These are phyloP conservation scores for Aurelia aurita complex sp. Pacific DNA, from an alignment of 30 jellyfish, hydroid and myxozoan species.

Conservation along the genomic window DNA sequence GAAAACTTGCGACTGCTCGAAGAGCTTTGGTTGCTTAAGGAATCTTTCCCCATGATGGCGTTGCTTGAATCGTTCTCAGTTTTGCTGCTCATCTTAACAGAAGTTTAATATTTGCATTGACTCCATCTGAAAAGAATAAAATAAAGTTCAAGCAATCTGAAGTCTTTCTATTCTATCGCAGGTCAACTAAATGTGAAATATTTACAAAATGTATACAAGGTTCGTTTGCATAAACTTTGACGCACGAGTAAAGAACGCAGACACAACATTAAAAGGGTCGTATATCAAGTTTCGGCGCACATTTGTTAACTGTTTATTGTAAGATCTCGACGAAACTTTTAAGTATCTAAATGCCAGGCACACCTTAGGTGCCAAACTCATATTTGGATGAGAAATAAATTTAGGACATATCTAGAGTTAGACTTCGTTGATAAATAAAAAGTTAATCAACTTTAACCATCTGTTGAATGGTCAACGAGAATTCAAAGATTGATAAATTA, in stretches of 20 bases:
- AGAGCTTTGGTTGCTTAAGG: constrained; percentile 1
- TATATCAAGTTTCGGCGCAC: not conserved
- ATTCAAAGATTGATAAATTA: too few species aligned
- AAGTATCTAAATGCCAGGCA: too few species aligned
- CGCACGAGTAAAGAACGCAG: not conserved
- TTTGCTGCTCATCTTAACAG: constrained; percentile 24
- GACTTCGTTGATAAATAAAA: too few species aligned
- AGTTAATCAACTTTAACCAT: too few species aligned
- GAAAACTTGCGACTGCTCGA: constrained; percentile 49
- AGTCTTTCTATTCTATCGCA: not conserved
- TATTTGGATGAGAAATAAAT: too few species aligned
- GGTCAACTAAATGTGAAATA: not conserved
- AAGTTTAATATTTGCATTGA: constrained; percentile 29
- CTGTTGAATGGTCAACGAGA: too few species aligned
- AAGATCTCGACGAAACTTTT: too few species aligned
- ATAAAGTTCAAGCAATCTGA: not conserved
- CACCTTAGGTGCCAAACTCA: too few species aligned
- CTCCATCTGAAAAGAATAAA: constrained; percentile 47
- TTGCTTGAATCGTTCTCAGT: constrained; percentile 29
- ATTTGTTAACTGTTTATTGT: too few species aligned
- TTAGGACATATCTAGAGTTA: too few species aligned
- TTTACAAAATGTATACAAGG: not conserved
- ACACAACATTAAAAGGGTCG: not conserved
- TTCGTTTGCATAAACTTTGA: not conserved
- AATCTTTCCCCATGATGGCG: constrained; percentile 18